phyloP scores from a whole-genome alignment of 2,797 vertebrate species.

The Capromys pilorides region DNA sequence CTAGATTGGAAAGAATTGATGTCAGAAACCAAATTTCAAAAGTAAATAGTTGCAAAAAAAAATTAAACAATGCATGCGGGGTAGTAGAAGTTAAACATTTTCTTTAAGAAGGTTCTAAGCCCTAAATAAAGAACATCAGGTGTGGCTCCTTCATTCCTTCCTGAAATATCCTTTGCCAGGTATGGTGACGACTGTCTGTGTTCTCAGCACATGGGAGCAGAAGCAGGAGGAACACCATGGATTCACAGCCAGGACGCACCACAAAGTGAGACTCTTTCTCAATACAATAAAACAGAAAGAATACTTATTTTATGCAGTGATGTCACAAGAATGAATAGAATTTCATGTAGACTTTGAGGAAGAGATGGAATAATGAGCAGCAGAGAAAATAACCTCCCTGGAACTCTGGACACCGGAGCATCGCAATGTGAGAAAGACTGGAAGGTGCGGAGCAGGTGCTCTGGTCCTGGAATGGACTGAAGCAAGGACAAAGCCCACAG shows the following conservation, averaged over 20 bases:
- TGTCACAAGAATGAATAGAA: background rate
- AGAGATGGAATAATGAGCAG: background rate
- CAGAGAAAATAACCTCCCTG: background rate
- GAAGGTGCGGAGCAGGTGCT: no score
- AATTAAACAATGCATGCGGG: background rate
- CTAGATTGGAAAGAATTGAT: background rate
- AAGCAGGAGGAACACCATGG: background rate
- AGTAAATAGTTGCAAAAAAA: background rate
- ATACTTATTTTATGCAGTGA: background rate
- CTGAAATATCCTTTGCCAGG: background rate
- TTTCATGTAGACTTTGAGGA: background rate
- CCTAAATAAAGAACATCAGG: background rate
- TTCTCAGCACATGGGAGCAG: background rate
- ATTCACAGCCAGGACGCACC: background rate
- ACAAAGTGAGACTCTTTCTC: background rate
- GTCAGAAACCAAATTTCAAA: background rate
- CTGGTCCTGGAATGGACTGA: no score
- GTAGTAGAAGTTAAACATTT: background rate
- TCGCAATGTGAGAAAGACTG: background rate
- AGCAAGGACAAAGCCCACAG: no score
- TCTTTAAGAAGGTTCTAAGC: background rate
- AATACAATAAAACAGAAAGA: background rate
- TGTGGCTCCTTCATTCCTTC: background rate
- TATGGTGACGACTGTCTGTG: background rate
- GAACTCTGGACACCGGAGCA: background rate